phyloP scores from a whole-genome alignment of 1,140 invertebrate genomes.

The Colletes latitarsis region DNA sequence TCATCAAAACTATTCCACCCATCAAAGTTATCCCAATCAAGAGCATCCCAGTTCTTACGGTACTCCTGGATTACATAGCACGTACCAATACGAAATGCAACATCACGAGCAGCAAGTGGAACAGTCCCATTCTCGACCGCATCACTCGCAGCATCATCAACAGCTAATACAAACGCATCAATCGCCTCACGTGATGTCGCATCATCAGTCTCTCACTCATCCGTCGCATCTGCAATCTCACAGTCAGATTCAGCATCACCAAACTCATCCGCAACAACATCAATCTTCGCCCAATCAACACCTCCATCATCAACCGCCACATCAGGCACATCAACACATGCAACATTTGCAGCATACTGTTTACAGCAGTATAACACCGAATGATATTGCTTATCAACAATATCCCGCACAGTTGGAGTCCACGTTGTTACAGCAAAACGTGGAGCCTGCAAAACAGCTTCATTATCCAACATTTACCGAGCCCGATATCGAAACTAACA shows the following conservation, averaged over 20 bases:
- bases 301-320: constrained; percentile 56
- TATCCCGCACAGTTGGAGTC: constrained; percentile 65
- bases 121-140: constrained; percentile 57
- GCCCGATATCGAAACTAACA: constrained; percentile 61
- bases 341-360: constrained; percentile 64
- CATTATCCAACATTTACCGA: constrained; percentile 66
- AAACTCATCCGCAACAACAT: constrained; percentile 50
- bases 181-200: constrained; percentile 45
- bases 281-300: constrained; percentile 61
- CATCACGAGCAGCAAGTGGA: constrained; percentile 67
- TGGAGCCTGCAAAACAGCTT: constrained; percentile 68
- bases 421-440: constrained; percentile 51
- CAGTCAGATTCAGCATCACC: constrained; percentile 69
- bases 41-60: constrained; percentile 69
- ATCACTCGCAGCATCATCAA: constrained; percentile 58
- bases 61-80: constrained; percentile 67
- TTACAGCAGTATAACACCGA: constrained; percentile 63
- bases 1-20: constrained; percentile 70
- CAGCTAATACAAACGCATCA: constrained; percentile 62
- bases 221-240: constrained; percentile 63
- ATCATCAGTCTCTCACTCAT: constrained; percentile 57
- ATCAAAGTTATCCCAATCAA: constrained; percentile 77
- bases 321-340: constrained; percentile 58
- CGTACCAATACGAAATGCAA: constrained; percentile 74
- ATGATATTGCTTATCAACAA: constrained; percentile 68